Percentiles rank a stretch among this genome's conserved stretches.
Conservation (phyloP, 2,113 vertebrate species). For the Crotalus tigris region DNA sequence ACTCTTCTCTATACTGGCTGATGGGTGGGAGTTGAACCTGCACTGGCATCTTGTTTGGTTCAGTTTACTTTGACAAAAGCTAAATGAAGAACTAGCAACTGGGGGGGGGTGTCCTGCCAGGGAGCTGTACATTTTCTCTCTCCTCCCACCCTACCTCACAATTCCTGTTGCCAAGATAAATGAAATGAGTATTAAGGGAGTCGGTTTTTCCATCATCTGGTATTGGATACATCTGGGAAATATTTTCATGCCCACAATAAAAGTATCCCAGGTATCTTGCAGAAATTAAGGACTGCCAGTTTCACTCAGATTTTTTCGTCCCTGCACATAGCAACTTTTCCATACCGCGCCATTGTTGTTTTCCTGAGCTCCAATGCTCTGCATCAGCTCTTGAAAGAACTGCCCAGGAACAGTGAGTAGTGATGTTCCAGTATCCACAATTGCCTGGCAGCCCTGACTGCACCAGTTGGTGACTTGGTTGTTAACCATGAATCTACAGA, state of each 20-base stretch:
- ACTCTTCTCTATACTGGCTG: background rate
- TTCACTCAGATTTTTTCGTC: no score
- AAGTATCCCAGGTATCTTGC: background rate
- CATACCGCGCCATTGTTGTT: constrained; percentile 59
- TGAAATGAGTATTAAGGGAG: background rate
- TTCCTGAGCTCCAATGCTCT: constrained; percentile 63
- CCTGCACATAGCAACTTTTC: background rate
- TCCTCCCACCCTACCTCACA: background rate
- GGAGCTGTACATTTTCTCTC: background rate
- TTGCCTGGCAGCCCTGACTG: constrained; percentile 65
- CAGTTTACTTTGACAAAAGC: background rate
- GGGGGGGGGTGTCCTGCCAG: background rate
- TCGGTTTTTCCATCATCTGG: background rate
- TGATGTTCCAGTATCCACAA: constrained; percentile 71
- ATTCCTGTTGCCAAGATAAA: background rate
- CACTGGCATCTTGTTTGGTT: background rate
- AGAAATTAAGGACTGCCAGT: background rate
- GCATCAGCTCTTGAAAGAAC: constrained; percentile 50
- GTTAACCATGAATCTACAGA: constrained; percentile 59
- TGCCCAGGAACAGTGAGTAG: constrained; percentile 56
- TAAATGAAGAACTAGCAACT: background rate
- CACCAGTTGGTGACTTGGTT: constrained; percentile 57
- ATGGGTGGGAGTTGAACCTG: background rate
- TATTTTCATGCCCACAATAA: background rate
- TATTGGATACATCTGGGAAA: background rate